Evolutionary conservation across 2,797 vertebrate species (phyloP), one percentile per base, ranked within the genome.

Genomic region (Sebastes hubbsi): DNA sequence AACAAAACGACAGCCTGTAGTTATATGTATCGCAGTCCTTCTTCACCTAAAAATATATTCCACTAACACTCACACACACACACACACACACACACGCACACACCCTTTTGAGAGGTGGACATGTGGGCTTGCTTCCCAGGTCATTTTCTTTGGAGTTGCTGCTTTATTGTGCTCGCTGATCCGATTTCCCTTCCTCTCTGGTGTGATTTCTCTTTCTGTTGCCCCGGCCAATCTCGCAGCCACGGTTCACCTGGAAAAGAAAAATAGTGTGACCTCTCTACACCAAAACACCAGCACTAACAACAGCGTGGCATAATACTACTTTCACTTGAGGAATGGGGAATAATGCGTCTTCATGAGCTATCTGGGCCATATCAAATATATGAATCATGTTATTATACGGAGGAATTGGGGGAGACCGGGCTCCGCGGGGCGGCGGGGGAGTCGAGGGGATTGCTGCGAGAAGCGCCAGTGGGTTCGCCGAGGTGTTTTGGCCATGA

Each of bases 1-100:
- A 94, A 96, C 92, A 95, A 94, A 83, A 93, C 92, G 92, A 87
- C 94, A 94, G 93, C 91, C 80, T 87, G 84, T 88, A 92, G 92
- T 95, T 87, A 92, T 93, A 92, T 95, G 92, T 92, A 94, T 89
- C 77, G 49, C 82, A 89, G 88, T 94, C 91, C 85, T 90, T 92
- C 89, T 93, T 32, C n/a, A 90, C 83, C 85, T 90, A 90, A 91
- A 94, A 91, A 93, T 92, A 90, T 87, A 79, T 87, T 89, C 84
- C 56, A 55, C 66, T 29, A 75, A 2, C 72, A 29, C 46, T 22
- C 69, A 56, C 58, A 27, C 64, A 64, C 75, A 67, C 58, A 38
- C 25, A 67, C 58, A 25, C 25, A 36, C 58, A 5, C 68, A 29
- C 69, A 56, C 56, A 32, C 64, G 63, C 52, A 38, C 25, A 34